These are phyloP conservation scores for Cosmia trapezina DNA, from an alignment of 2,888 invertebrate species.

Conservation along the genomic window DNA sequence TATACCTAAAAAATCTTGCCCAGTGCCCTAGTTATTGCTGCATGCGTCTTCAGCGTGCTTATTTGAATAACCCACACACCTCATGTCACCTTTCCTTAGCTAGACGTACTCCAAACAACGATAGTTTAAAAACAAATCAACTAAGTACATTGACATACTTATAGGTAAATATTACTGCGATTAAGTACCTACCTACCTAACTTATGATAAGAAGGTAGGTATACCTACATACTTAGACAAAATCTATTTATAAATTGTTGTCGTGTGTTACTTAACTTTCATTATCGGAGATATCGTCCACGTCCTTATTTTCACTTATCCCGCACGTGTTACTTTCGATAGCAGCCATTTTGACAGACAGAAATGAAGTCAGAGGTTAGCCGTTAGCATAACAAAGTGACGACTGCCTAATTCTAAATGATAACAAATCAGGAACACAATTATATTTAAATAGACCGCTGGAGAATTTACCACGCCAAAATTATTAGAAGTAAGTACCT, in stretches of 20 bases:
- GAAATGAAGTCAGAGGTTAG: conserved; percentile 45
- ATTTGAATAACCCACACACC: background rate
- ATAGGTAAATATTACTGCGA: no score
- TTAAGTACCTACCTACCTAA: no score
- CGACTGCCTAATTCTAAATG: conserved; percentile 17
- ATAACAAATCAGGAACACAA: conserved; percentile 14
- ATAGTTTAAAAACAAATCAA: background rate
- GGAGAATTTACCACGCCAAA: background rate
- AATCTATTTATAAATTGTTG: background rate
- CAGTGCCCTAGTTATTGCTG: background rate
- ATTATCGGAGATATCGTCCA: conserved; percentile 27
- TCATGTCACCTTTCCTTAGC: background rate
- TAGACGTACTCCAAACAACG: background rate
- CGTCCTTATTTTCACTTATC: conserved; percentile 41
- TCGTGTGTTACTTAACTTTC: conserved; percentile 56
- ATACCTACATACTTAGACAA: no score
- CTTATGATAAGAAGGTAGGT: background rate
- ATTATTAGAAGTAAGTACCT: background rate
- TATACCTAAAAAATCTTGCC: background rate
- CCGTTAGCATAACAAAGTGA: conserved; percentile 24
- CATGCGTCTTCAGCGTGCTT: background rate
- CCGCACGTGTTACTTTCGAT: conserved; percentile 51
- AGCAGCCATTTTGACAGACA: conserved; percentile 56
- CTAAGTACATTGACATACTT: no score
- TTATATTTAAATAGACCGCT: background rate